These are phyloP conservation scores for Gryllus longicercus DNA, from an alignment of 2,888 invertebrate species.

Conservation along the genomic window DNA sequence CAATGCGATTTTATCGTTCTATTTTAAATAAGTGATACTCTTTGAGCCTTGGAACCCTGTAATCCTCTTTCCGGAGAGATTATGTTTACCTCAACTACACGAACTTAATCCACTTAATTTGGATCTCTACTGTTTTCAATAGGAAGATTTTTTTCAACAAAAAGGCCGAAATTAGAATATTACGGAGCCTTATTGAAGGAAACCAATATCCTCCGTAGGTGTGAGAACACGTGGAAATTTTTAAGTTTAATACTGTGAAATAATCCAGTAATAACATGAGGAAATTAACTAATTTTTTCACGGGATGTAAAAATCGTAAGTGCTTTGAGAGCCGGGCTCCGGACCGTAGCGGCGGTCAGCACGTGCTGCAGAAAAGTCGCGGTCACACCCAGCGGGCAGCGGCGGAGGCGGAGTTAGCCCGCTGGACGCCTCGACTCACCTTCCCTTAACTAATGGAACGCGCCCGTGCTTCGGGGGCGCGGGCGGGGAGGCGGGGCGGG, in stretches of 20 bases:
- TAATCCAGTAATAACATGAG: not conserved
- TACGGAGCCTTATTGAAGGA: conserved; percentile 1
- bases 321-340: not conserved
- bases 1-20: too few species aligned
- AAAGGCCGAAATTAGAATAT: conserved; percentile 4
- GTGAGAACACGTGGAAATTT: not conserved
- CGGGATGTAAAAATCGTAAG: not conserved
- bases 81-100: not conserved
- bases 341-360: not conserved
- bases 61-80: not conserved
- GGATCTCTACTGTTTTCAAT: not conserved
- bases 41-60: not conserved
- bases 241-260: not conserved
- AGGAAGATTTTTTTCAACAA: conserved; percentile 5
- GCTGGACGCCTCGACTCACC: not conserved
- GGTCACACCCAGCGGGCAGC: not conserved
- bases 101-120: conserved; percentile 17
- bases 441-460: conserved; percentile 17
- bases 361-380: not conserved
- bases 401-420: not conserved
- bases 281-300: not conserved
- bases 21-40: too few species aligned
- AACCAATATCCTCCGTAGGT: conserved; percentile 2
- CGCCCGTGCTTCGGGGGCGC: not conserved
- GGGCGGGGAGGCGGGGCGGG: not conserved